Base-by-base conservation (phyloP, 2,113 vertebrate genomes). In the Cyrtonyx montezumae region DNA sequence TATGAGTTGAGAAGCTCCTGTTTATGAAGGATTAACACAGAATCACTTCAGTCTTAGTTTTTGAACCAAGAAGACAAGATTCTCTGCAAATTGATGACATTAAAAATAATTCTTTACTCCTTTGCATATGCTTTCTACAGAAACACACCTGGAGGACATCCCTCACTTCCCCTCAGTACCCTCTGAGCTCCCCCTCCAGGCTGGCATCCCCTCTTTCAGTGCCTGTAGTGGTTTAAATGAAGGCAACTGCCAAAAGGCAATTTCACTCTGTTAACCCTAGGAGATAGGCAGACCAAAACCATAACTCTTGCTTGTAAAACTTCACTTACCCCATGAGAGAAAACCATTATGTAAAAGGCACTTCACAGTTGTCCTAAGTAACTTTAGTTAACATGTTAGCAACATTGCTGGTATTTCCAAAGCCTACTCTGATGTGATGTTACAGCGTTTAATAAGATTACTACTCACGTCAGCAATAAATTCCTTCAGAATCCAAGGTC, bases 81-180 rank as follows among this genome's bases (percentile, higher is more conserved):
- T 61, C 34, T 23, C 25, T 62, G 69, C 46, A 90, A 93, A 94
- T 43, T 49, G 91, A 87, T 95, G 94, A 93, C 93, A 96, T 96
- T 95, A 96, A 78, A 92, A 95, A 59, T 66, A 82, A 61, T 88
- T 79, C 62, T 76, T 83, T 69, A 19, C 40, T 87, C 45, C 59
- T 69, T 55, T 79, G 45, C 88, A 84, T 94, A 82, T 49, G 55
- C 42, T n/a, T 91, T 65, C 74, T 81, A 84, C 88, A 95, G 87
- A 94, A 95, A 84, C 6, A 66, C 43, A 94, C 88, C 73, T 87
- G 91, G 90, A 93, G 79, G 87, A 93, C 51, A 95, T 88, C 88
- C 65, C 77, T 70, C 42, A 49, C 76, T 90, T 83, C 68, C 91
- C 76, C 62, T 71, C 63, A 53, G 59, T 21, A 91, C 49, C 32